phyloP scores from a whole-genome alignment of 2,797 vertebrate species.

The Presbytis comata region DNA sequence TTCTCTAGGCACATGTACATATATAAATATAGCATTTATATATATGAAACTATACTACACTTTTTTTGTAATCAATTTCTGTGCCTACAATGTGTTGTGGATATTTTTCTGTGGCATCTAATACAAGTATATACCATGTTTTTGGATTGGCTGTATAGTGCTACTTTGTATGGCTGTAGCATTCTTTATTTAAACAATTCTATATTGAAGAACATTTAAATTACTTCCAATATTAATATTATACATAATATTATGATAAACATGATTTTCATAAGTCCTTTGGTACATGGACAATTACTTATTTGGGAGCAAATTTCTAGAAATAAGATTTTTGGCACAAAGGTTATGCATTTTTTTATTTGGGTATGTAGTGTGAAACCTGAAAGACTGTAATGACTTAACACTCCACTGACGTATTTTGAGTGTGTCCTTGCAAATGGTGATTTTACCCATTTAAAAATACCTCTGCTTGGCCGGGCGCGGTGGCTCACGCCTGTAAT shows the following conservation, averaged over 20 bases:
- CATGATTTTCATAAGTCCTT: not conserved
- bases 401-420: not conserved
- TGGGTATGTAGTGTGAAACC: not conserved
- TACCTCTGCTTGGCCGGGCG: not conserved
- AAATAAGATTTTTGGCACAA: not conserved
- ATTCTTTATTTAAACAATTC: not conserved
- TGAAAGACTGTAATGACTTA: not conserved
- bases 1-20: not conserved
- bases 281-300: not conserved
- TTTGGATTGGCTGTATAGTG: not conserved
- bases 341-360: not conserved
- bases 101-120: not conserved
- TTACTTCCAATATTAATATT: not conserved
- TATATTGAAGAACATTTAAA: not conserved
- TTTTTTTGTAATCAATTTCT: not conserved
- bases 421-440: not conserved
- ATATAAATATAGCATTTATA: not conserved
- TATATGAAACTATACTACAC: not conserved
- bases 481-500: no score
- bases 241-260: not conserved
- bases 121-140: not conserved
- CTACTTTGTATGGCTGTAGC: not conserved
- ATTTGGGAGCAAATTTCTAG: not conserved
- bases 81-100: not conserved
- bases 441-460: conserved; percentile 25